Base-by-base conservation (phyloP, 2,888 invertebrate species). In the Rosalia funebris region DNA sequence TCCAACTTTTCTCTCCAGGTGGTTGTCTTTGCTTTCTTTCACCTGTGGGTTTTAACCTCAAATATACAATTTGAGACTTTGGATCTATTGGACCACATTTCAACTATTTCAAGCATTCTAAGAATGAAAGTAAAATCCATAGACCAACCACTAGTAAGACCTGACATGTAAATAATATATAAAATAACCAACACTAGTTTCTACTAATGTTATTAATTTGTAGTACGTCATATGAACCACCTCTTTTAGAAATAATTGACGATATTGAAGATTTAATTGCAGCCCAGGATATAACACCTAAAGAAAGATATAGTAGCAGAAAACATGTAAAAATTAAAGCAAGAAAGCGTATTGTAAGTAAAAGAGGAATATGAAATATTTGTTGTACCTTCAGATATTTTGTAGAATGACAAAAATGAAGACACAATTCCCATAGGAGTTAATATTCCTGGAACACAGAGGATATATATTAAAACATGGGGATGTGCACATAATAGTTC, bases 401-500 rank as follows among this genome's bases (percentile, higher is more conserved):
- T 25, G 3, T 25, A 25, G 25, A 7, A 65, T 60, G 32, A 14
- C 37, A 57, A 62, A 44, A 56, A 59, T 12, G 44, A 57, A 31
- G 16, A 62, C 45, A n/a, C 56, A 42, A 62, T 61, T 12, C 66
- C 72, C 7, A 55, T 72, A 25, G 74, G 76, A 2, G 75, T 73
- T 44, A 79, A 81, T 59, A 82, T 87, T 71, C 84, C 84, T 76
- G 93, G 95, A 0, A 93, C 92, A 0, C 90, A 93, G 80, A 89
- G 84, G 41, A 87, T 96, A 42, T 95, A 89, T 73, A 87, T 97
- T 1, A 95, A 95, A 82, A 98, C 97, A 57, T 98, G 97, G 98
- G 98, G 98, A 2, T 98, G 98, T 80, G 92, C 97, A 0, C 98
- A 99, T 83, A 99, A 99, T 81, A 96, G 90, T 79, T 96, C 96